Conservation (phyloP, 2,888 invertebrate species). For the Liodrosophila aerea region DNA sequence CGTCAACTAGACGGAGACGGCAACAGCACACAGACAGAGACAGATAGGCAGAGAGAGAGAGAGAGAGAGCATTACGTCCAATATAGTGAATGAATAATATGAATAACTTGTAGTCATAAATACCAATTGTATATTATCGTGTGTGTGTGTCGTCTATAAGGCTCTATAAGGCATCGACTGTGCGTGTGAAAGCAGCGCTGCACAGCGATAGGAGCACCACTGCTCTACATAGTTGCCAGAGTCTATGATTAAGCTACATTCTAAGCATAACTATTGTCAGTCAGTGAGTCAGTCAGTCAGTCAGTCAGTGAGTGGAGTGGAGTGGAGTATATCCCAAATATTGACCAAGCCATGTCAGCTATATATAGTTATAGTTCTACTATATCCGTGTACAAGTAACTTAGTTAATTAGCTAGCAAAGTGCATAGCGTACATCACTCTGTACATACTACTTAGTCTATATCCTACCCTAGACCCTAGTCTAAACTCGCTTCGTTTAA, state of each 20-base stretch:
- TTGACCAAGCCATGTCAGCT: slow-evolving; percentile 35
- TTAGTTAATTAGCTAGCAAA: slow-evolving; percentile 1
- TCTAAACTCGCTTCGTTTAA: no score
- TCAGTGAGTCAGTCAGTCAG: slow-evolving; percentile 26
- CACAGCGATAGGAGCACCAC: no score
- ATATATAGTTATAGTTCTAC: slow-evolving; percentile 9
- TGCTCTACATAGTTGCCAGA: no score
- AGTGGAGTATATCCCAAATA: slow-evolving; percentile 9
- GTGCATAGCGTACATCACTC: neutral
- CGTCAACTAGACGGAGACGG: slow-evolving; percentile 23
- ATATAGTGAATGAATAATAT: neutral
- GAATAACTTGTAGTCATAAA: slow-evolving; percentile 14
- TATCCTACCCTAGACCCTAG: no score
- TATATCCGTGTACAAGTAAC: no score
- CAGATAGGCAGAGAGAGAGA: neutral
- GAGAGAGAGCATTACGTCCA: slow-evolving; percentile 38
- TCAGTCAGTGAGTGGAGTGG: slow-evolving; percentile 27
- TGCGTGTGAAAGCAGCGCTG: no score
- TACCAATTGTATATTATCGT: neutral
- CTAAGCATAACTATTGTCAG: slow-evolving; percentile 13
- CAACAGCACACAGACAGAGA: neutral
- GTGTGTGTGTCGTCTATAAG: neutral
- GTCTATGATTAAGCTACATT: slow-evolving; percentile 10
- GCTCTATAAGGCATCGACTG: slow-evolving; percentile 10
- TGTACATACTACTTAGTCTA: no score